phyloP scores from a whole-genome alignment of 2,113 vertebrate species.

The Gnathochromis pfefferi region DNA sequence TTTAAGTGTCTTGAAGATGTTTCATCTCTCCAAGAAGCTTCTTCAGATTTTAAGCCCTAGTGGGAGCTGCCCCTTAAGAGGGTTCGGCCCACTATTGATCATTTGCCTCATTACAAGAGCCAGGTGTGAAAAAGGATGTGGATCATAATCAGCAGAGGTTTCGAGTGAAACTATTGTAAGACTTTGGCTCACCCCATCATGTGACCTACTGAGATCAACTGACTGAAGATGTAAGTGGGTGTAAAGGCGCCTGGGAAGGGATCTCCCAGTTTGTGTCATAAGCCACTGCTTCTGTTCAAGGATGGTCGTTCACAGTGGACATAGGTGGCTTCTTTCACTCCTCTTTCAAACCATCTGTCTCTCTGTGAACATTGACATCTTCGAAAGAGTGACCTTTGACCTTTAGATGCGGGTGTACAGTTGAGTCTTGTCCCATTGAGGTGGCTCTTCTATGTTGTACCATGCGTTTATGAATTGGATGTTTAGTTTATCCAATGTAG shows the following conservation, averaged over 20 bases:
- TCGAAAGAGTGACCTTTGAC: accelerated
- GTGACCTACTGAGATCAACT: background rate
- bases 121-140: background rate
- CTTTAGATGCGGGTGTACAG: background rate
- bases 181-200: background rate
- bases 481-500: background rate
- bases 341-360: background rate
- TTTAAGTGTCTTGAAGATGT: background rate
- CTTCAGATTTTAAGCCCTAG: background rate
- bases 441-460: background rate
- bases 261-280: background rate
- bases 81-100: accelerated
- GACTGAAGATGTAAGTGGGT: background rate
- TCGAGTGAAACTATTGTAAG: background rate
- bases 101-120: background rate
- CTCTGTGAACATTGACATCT: background rate
- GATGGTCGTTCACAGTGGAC: background rate
- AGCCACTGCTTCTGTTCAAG: background rate
- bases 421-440: background rate
- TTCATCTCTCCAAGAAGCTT: background rate
- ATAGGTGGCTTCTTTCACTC: background rate
- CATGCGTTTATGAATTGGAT: background rate
- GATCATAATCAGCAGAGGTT: background rate
- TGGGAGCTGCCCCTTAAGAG: background rate
- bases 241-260: background rate